Base-by-base conservation (phyloP, 1,140 invertebrate genomes). In the Diorhabda carinulata region DNA sequence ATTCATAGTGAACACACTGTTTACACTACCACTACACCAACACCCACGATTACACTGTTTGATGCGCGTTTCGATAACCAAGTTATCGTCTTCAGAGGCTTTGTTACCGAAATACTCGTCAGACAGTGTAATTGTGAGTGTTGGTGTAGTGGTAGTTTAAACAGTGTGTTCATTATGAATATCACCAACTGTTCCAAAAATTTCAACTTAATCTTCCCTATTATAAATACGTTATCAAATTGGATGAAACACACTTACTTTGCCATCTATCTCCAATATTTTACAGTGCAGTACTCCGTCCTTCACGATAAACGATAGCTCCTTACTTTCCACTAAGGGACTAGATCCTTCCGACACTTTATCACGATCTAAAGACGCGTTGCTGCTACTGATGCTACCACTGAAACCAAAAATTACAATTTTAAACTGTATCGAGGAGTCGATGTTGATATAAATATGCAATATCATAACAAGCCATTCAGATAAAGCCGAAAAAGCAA, bases 211-310 rank as follows among this genome's bases (percentile, higher is more conserved):
- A 25, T 25, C 25, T 25, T 25, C 25, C 25, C 25, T 25, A 25
- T 25, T 25, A 0, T 25, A 25, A 25, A 25, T 25, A 25, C 25
- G 25, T 25, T 25, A 25, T 25, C 25, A 25, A 25, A 25, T 25
- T 25, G 25, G 25, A 25, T 25, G 44, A 65, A 69, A 70, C 56
- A 68, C 61, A 72, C 78, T 83, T 80, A 92, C 91, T 86, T 92
- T 92, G 76, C 91, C 90, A 81, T 93, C 91, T 69, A 91, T 86
- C 77, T 91, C 86, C 57, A 91, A 89, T 73, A 92, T 89, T 83
- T 95, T 95, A 74, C 92, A 89, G 73, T 90, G 87, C 66, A 95
- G 84, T 69, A 85, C 86, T 57, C 93, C 92, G 81, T 94, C 89
- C 70, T 84, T 81, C 61, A 84, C 80, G 47, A 83, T 78, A n/a